A percentile compares a stretch with the other conserved stretches of the same genome.
These are phyloP conservation scores for Leptarthrus brevirostris DNA, from an alignment of 2,888 invertebrate species.

Conservation along the genomic window DNA sequence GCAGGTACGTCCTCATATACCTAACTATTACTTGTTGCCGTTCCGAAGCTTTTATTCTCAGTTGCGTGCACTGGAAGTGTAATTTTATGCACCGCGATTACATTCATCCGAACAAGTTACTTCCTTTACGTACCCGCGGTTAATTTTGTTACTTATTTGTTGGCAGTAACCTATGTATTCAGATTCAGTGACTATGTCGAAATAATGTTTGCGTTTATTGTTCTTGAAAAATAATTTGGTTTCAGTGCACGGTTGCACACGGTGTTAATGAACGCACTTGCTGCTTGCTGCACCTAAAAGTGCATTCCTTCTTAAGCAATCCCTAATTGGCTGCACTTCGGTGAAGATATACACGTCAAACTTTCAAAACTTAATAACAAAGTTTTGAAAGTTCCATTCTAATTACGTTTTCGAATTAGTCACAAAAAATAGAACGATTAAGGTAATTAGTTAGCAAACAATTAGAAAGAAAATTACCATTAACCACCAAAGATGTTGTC, in stretches of 20 bases:
- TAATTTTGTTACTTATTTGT: neutral
- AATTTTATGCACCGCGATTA: slow-evolving; percentile 23
- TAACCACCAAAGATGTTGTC: no score
- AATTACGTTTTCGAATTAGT: no score
- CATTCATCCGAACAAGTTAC: neutral
- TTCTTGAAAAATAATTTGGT: neutral
- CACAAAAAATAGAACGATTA: no score
- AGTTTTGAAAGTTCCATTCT: neutral
- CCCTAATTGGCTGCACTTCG: slow-evolving; percentile 39
- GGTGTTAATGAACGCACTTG: neutral
- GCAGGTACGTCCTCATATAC: no score
- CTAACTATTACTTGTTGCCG: slow-evolving; percentile 36
- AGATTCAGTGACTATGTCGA: slow-evolving; percentile 4
- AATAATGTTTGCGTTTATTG: neutral
- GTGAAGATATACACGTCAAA: slow-evolving; percentile 14
- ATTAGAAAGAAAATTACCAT: no score
- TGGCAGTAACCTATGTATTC: neutral
- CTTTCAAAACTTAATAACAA: no score
- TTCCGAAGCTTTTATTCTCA: slow-evolving; percentile 3
- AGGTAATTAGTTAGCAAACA: no score
- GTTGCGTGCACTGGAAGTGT: slow-evolving; percentile 8
- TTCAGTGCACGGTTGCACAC: neutral
- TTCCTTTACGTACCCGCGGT: neutral
- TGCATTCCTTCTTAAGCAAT: slow-evolving; percentile 6
- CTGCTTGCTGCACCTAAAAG: neutral